Percentiles rank a stretch among this genome's conserved stretches.
Evolutionary conservation across 2,797 vertebrate species (phyloP).

Genomic region (Coccyzus lansbergi): DNA sequence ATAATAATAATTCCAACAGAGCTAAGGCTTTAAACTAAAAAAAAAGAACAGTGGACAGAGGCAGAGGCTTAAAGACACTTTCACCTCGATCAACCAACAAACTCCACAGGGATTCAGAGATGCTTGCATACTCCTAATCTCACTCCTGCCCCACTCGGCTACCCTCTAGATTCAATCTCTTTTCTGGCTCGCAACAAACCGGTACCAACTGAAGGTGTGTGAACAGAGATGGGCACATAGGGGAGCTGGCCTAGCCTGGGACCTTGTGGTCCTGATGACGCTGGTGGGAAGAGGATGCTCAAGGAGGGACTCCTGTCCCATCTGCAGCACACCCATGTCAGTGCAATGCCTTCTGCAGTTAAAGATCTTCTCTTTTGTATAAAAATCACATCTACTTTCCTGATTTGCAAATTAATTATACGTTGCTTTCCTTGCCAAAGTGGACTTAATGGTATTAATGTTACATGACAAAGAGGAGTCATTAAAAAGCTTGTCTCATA

Average conservation of each 20-base stretch:
- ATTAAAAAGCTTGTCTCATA: conserved; percentile 19
- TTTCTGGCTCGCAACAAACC: background rate
- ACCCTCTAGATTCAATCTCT: background rate
- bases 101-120: background rate
- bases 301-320: background rate
- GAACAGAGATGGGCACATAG: fast-evolving
- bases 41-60: background rate
- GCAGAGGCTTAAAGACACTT: background rate
- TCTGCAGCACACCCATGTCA: background rate
- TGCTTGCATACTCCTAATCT: background rate
- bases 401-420: conserved; percentile 63
- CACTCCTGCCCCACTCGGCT: background rate
- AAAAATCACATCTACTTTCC: conserved; percentile 48
- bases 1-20: conserved; percentile 14
- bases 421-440: conserved; percentile 25
- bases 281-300: background rate
- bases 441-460: conserved; percentile 56
- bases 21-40: background rate
- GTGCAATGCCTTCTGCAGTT: background rate
- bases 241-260: background rate
- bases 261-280: background rate
- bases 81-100: background rate
- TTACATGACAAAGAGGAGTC: conserved; percentile 32
- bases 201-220: background rate
- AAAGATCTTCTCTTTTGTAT: conserved; percentile 20